Percentiles rank a stretch among this genome's conserved stretches.
Conservation (phyloP, 1,140 invertebrate genomes). For the Hydropsyche tenuis region DNA sequence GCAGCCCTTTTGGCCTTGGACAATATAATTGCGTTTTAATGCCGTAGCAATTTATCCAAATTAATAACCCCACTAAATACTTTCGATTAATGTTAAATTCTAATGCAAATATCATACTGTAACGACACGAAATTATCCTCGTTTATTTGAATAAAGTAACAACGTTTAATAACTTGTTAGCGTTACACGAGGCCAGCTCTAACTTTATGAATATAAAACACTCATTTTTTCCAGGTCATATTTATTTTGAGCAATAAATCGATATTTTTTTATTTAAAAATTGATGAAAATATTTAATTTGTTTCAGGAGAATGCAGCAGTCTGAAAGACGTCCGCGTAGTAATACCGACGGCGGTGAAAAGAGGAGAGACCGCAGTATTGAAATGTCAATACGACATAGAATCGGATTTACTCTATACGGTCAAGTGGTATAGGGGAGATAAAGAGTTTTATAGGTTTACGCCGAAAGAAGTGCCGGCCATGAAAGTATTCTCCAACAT, state of each 20-base stretch:
- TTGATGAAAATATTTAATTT: background rate
- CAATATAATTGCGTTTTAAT: too few relatives aligned
- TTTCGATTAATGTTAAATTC: too few relatives aligned
- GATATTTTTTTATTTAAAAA: background rate
- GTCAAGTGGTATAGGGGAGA: constrained; percentile 71
- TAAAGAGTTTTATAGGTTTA: constrained; percentile 66
- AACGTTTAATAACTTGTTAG: background rate
- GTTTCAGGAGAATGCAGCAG: constrained; percentile 39
- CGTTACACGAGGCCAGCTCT: too few relatives aligned
- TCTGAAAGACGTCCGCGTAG: constrained; percentile 57
- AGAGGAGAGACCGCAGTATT: constrained; percentile 63
- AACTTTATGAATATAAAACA: too few relatives aligned
- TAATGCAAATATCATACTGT: too few relatives aligned
- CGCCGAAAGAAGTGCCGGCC: constrained; percentile 61
- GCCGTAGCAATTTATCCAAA: too few relatives aligned
- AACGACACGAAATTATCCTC: too few relatives aligned
- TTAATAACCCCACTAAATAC: too few relatives aligned
- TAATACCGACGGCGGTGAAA: constrained; percentile 62
- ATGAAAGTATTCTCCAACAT: constrained; percentile 58
- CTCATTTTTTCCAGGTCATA: too few relatives aligned
- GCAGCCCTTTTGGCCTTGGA: too few relatives aligned
- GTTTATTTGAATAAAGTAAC: background rate
- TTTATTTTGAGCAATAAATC: too few relatives aligned
- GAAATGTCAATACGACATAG: constrained; percentile 65
- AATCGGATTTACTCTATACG: constrained; percentile 64